These are phyloP conservation scores for Heteromurus nitidus DNA, from an alignment of 2,888 invertebrate species.

Conservation along the genomic window DNA sequence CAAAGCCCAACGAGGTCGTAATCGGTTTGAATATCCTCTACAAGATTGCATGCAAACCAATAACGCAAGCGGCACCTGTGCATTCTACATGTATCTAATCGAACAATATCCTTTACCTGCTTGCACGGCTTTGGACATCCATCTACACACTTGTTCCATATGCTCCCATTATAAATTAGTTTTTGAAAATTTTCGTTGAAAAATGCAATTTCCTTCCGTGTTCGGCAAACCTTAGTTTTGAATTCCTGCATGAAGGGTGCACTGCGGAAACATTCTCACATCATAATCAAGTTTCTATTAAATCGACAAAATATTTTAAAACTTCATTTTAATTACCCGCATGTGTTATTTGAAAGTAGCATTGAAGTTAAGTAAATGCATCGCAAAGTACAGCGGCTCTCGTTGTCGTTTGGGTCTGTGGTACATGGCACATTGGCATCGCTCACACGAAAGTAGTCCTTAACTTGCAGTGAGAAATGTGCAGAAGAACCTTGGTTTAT, in stretches of 20 bases:
- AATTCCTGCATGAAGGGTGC: conserved; percentile 57
- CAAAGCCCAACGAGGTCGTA: conserved; percentile 58
- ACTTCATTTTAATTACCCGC: conserved; percentile 48
- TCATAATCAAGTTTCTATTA: too few species aligned
- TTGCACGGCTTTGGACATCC: conserved; percentile 54
- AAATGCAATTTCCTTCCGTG: conserved; percentile 46
- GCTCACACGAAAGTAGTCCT: conserved; percentile 50
- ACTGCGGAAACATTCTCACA: too few species aligned
- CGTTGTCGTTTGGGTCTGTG: conserved; percentile 14
- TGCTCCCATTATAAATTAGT: conserved; percentile 50
- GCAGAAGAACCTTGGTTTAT: conserved; percentile 51
- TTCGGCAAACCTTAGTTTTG: conserved; percentile 38
- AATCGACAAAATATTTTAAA: too few species aligned
- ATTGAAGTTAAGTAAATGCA: conserved; percentile 46
- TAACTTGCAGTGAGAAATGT: conserved; percentile 47
- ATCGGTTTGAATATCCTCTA: conserved; percentile 61
- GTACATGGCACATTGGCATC: conserved; percentile 49
- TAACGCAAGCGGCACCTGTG: background rate
- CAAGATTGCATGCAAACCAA: background rate
- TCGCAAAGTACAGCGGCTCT: conserved; percentile 52
- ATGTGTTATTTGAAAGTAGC: conserved; percentile 30
- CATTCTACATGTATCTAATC: background rate
- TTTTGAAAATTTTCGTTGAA: conserved; percentile 39
- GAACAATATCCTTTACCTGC: too few species aligned
- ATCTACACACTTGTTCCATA: conserved; percentile 52